phyloP scores from a whole-genome alignment of 1,140 invertebrate genomes.

The Paramacrobiotus metropolitanus region DNA sequence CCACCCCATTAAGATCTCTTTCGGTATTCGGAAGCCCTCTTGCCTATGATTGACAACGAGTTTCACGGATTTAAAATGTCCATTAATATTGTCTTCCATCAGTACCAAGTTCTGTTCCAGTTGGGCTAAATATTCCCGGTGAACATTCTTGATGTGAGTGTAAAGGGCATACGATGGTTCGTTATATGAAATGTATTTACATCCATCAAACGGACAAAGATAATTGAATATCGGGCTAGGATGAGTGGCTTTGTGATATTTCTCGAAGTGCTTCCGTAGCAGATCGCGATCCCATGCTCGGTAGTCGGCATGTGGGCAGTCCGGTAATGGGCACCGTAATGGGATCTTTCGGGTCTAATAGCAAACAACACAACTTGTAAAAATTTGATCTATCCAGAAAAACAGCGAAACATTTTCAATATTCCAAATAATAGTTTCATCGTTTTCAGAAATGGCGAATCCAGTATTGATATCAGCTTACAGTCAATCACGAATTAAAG shows the following conservation, averaged over 20 bases:
- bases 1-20: background rate
- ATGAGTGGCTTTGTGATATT: background rate
- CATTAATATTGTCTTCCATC: background rate
- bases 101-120: background rate
- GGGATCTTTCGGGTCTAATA: background rate
- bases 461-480: background rate
- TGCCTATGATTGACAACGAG: too few species aligned
- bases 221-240: background rate
- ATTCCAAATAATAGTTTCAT: too few species aligned
- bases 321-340: background rate
- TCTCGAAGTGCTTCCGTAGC: background rate
- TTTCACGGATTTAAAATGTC: too few species aligned
- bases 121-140: background rate
- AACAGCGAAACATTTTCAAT: too few species aligned
- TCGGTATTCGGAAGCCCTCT: background rate
- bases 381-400: too few species aligned
- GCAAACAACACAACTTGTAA: background rate
- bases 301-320: background rate
- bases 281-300: background rate
- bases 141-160: background rate
- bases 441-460: too few species aligned
- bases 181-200: background rate
- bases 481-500: background rate
- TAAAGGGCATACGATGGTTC: background rate
- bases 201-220: background rate